Evolutionary conservation across 2,888 invertebrate species (phyloP).

Genomic region (Rhamnusium bicolor): DNA sequence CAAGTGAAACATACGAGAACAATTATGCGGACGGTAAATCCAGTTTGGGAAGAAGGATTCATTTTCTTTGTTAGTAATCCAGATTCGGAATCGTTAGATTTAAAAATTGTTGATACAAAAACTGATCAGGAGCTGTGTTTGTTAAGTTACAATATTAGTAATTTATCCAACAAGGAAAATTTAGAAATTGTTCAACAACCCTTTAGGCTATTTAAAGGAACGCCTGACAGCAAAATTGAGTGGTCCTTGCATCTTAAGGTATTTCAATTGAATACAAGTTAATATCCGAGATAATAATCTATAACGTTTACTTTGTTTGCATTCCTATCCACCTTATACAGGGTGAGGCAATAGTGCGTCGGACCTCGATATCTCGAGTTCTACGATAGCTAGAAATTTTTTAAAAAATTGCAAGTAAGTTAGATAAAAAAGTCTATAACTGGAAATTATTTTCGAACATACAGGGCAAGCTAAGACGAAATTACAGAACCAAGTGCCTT

Average conservation of each 20-base stretch:
- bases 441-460: too few species aligned
- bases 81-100: constrained; percentile 86
- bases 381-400: too few species aligned
- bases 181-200: constrained; percentile 84
- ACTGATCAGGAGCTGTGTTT: constrained; percentile 82
- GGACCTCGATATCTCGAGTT: too few species aligned
- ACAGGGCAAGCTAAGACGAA: too few species aligned
- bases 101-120: constrained; percentile 89
- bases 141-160: constrained; percentile 79
- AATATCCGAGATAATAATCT: too few species aligned
- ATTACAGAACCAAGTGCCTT: too few species aligned
- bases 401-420: too few species aligned
- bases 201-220: constrained; percentile 83
- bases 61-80: constrained; percentile 94
- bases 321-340: too few species aligned
- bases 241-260: constrained; percentile 82
- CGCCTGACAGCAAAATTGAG: constrained; percentile 83
- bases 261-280: constrained; percentile 15
- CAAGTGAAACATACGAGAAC: constrained; percentile 81
- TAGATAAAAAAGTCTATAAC: too few species aligned
- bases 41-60: constrained; percentile 95
- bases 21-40: constrained; percentile 86
- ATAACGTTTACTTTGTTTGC: too few species aligned
- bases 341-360: too few species aligned
- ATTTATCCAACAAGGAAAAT: constrained; percentile 79